These are phyloP conservation scores for Neolamprologus variostigma DNA, from an alignment of 2,113 vertebrate genomes.

Conservation along the genomic window DNA sequence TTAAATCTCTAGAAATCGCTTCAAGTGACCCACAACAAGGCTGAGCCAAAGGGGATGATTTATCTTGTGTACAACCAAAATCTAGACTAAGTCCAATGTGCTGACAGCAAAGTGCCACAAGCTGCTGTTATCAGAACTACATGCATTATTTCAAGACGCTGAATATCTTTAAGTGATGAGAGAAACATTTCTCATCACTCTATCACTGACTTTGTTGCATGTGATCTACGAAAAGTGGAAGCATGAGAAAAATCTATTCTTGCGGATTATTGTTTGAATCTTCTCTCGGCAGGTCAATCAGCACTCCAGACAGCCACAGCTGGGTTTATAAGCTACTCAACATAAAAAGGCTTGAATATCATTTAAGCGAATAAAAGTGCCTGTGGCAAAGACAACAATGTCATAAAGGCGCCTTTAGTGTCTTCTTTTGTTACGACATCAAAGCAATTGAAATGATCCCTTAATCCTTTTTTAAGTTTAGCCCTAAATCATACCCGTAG, in stretches of 20 bases:
- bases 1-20: neutral
- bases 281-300: neutral
- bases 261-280: neutral
- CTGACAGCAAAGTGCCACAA: neutral
- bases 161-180: neutral
- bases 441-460: neutral
- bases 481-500: neutral
- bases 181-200: neutral
- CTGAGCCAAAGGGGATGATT: neutral
- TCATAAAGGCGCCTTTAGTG: neutral
- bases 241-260: neutral
- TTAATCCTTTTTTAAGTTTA: neutral
- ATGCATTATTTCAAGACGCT: neutral
- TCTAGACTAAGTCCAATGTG: neutral
- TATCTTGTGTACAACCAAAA: neutral
- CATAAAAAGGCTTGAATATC: neutral
- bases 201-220: neutral
- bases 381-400: neutral
- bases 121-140: neutral
- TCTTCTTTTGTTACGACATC: neutral
- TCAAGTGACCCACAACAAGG: neutral
- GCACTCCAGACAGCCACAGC: neutral
- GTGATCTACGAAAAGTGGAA: neutral
- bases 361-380: neutral
- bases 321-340: neutral